Evolutionary conservation across 2,113 vertebrate genomes (phyloP).

Genomic region (Eudyptes chrysolophus): DNA sequence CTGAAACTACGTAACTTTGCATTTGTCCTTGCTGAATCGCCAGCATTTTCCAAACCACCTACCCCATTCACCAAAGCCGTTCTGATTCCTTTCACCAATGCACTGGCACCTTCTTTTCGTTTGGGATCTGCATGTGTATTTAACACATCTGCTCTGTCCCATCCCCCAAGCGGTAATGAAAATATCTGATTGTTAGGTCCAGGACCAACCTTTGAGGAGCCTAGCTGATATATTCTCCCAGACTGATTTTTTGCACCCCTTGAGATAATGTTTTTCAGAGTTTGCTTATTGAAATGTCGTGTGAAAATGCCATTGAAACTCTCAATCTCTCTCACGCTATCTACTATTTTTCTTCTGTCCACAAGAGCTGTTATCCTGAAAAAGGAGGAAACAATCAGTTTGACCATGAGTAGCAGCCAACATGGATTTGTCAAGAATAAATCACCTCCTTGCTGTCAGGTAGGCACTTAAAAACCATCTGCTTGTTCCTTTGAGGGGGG

Average conservation of each 20-base stretch:
- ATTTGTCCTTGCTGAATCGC: neutral
- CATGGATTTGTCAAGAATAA: neutral
- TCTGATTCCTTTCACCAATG: neutral
- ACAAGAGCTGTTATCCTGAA: neutral
- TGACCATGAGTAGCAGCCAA: neutral
- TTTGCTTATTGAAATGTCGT: neutral
- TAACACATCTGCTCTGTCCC: neutral
- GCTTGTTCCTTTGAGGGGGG: neutral
- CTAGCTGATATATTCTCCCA: neutral
- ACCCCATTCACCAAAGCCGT: neutral
- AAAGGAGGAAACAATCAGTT: neutral
- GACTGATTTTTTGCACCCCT: neutral
- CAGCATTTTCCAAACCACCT: neutral
- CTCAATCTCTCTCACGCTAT: rapidly evolving
- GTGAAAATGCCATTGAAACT: neutral
- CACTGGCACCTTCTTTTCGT: neutral
- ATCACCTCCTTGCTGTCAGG: neutral
- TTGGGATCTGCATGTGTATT: neutral
- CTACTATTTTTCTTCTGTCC: neutral
- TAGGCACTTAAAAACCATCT: neutral
- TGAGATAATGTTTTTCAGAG: neutral
- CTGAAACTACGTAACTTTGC: neutral
- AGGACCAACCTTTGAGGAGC: neutral
- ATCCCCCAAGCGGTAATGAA: neutral
- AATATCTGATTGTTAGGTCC: neutral